A percentile compares a stretch with the other conserved stretches of the same genome.
Conservation (phyloP, 2,113 vertebrate genomes). For the Romanogobio albipinnatus region DNA sequence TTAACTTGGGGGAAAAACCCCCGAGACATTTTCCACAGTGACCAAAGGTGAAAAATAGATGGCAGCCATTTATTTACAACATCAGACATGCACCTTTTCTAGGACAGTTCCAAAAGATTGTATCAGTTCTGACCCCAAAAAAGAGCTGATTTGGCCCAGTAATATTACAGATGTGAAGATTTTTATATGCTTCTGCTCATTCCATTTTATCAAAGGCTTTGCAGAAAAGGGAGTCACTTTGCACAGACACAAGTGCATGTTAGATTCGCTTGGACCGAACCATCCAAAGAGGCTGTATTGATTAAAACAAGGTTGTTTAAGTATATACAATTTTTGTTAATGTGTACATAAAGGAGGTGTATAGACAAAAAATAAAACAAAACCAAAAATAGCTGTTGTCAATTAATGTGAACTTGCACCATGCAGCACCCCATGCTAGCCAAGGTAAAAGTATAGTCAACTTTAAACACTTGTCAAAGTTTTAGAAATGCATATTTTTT, state of each 20-base stretch:
- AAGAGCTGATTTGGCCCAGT: background rate
- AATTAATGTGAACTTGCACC: background rate
- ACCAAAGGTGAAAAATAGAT: background rate
- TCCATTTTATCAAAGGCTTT: background rate
- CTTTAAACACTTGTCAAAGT: background rate
- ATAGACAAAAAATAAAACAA: background rate
- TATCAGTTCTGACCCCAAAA: background rate
- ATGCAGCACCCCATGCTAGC: background rate
- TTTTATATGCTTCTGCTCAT: background rate
- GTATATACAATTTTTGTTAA: background rate
- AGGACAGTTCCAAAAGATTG: background rate
- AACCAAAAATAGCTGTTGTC: background rate
- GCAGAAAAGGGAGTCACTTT: background rate
- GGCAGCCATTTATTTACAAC: background rate
- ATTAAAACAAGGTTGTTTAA: background rate
- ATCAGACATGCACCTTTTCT: background rate
- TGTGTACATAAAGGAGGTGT: background rate
- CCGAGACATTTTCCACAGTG: background rate
- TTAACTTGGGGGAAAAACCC: background rate
- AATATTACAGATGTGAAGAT: background rate
- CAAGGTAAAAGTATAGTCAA: no score
- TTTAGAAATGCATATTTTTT: background rate
- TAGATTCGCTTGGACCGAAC: background rate
- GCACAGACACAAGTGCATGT: background rate
- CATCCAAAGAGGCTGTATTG: background rate